phyloP scores from a whole-genome alignment of 2,888 invertebrate species.

The Patella depressa region DNA sequence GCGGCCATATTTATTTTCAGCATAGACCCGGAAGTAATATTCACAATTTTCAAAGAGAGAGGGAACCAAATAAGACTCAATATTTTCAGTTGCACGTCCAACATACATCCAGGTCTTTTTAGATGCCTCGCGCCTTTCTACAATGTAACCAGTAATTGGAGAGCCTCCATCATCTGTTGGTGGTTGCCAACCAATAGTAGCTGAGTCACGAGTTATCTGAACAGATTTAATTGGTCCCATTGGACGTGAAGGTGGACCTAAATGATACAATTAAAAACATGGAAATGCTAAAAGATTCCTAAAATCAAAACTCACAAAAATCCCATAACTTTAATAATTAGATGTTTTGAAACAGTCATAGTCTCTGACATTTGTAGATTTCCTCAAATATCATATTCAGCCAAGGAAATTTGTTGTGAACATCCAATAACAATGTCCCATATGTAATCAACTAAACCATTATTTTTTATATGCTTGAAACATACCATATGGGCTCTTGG shows the following conservation, averaged over 20 bases:
- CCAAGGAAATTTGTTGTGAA: too few relatives aligned
- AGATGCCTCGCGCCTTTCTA: constrained; percentile 65
- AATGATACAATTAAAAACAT: constrained; percentile 26
- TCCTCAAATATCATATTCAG: too few relatives aligned
- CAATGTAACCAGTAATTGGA: constrained; percentile 64
- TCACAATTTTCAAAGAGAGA: constrained; percentile 83
- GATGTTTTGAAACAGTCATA: too few relatives aligned
- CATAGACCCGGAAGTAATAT: constrained; percentile 89
- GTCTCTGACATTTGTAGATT: too few relatives aligned
- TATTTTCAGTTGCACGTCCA: constrained; percentile 56
- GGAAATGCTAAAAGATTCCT: neutral
- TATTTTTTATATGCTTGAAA: constrained; percentile 61
- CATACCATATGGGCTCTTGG: constrained; percentile 83
- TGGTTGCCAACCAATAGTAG: constrained; percentile 70
- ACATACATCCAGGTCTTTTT: constrained; percentile 65
- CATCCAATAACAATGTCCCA: too few relatives aligned
- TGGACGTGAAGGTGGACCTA: constrained; percentile 64
- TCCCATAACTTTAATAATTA: too few relatives aligned
- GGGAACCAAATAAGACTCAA: constrained; percentile 48
- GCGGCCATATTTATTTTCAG: constrained; percentile 85
- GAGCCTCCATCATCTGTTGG: constrained; percentile 70
- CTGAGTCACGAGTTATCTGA: constrained; percentile 66
- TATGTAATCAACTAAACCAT: too few relatives aligned
- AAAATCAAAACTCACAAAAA: neutral
- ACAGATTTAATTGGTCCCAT: constrained; percentile 66